Evolutionary conservation across 2,888 invertebrate species (phyloP).

Genomic region (Digitonthophagus gazella): DNA sequence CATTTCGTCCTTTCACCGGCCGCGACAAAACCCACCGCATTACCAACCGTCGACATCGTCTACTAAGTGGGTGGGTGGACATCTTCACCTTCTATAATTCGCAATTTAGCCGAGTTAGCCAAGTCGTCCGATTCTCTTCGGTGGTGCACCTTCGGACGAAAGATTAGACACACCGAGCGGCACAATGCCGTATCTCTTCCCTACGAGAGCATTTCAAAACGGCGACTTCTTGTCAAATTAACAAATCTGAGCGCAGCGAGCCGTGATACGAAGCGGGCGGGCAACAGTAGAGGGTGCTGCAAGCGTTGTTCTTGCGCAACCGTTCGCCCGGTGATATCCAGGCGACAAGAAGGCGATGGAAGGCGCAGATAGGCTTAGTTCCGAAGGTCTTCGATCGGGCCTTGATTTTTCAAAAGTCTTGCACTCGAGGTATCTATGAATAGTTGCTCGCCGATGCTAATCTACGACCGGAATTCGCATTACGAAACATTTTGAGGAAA

Average conservation of each 20-base stretch:
- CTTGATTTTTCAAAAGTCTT: neutral
- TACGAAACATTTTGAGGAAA: neutral
- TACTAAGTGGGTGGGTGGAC: neutral
- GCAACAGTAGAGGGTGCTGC: neutral
- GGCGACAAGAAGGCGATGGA: slow-evolving; percentile 1
- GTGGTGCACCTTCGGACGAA: neutral
- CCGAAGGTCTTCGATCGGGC: neutral
- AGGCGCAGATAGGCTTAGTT: neutral
- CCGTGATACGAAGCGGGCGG: too few relatives aligned
- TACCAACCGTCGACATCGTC: neutral
- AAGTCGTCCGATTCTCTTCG: neutral
- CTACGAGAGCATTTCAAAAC: too few relatives aligned
- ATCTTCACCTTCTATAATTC: neutral
- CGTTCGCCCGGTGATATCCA: neutral
- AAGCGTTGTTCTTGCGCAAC: slow-evolving; percentile 1
- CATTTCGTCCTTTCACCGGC: neutral
- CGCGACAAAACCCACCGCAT: neutral
- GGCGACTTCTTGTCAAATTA: too few relatives aligned
- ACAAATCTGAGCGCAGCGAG: too few relatives aligned
- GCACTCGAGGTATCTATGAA: neutral
- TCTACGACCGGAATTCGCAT: neutral
- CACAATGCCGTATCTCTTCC: too few relatives aligned
- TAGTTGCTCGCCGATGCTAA: neutral
- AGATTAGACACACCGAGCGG: too few relatives aligned
- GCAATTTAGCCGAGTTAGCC: neutral